Percentiles rank a stretch among this genome's conserved stretches.
Evolutionary conservation across 2,888 invertebrate genomes (phyloP).

Genomic region (Epicampocera succincta): DNA sequence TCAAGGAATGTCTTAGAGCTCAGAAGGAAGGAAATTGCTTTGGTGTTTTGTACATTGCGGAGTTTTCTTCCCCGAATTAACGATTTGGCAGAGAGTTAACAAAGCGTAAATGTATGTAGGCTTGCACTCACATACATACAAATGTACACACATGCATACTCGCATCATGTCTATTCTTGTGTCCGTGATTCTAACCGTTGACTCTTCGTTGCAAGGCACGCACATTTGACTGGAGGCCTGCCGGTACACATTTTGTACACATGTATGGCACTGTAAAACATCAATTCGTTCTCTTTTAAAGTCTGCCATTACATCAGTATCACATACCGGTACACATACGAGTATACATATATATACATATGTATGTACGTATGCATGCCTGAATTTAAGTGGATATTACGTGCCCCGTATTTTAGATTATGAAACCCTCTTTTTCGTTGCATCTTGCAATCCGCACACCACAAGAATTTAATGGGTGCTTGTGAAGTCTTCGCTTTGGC

Average conservation of each 20-base stretch:
- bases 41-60: conserved; percentile 1
- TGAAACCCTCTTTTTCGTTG: conserved; percentile 4
- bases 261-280: conserved; percentile 1
- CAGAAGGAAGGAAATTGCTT: background rate
- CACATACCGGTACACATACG: too few relatives aligned
- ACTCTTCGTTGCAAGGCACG: conserved; percentile 41
- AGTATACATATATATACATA: background rate
- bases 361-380: background rate
- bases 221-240: conserved; percentile 52
- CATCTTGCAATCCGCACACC: conserved; percentile 21
- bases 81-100: too few relatives aligned
- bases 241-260: conserved; percentile 47
- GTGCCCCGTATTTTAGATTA: conserved; percentile 17
- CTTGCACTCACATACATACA: too few relatives aligned
- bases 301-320: too few relatives aligned
- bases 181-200: background rate
- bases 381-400: conserved; percentile 1
- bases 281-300: conserved; percentile 1
- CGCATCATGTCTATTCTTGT: background rate
- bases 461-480: background rate
- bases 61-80: too few relatives aligned
- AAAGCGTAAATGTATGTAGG: too few relatives aligned
- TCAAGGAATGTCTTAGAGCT: too few relatives aligned
- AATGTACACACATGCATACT: too few relatives aligned
- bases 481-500: conserved; percentile 11